Percentiles rank a stretch among this genome's conserved stretches.
Evolutionary conservation across 2,113 vertebrate genomes (phyloP).

Genomic region (Rhinogobius similis): DNA sequence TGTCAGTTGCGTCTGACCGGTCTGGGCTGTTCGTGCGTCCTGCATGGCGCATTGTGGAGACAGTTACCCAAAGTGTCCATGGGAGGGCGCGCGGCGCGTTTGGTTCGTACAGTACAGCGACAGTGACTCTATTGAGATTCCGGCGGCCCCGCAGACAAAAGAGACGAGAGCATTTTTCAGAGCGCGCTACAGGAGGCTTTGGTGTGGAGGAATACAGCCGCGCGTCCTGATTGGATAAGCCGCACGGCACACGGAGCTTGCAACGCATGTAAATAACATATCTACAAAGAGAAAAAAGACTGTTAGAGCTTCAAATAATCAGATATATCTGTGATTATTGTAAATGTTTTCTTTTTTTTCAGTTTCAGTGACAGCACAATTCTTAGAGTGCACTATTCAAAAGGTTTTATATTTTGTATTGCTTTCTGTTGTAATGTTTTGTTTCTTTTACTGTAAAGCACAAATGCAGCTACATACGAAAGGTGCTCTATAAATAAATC

Average conservation of each 20-base stretch:
- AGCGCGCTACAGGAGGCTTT: conserved; percentile 14
- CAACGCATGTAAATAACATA: not conserved
- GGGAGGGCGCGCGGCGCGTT: conserved; percentile 58
- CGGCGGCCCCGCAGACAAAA: conserved; percentile 66
- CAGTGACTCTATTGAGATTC: conserved; percentile 32
- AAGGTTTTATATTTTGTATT: too few species aligned
- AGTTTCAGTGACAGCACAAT: too few species aligned
- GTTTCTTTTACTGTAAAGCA: too few species aligned
- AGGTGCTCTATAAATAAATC: too few species aligned
- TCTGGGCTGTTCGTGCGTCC: not conserved
- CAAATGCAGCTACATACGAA: too few species aligned
- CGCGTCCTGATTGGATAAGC: not conserved
- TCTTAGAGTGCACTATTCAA: too few species aligned
- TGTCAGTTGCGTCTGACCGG: conserved; percentile 13
- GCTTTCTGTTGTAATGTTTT: too few species aligned
- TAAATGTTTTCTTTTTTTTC: too few species aligned
- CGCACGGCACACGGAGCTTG: not conserved
- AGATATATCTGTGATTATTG: too few species aligned
- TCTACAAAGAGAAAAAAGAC: not conserved
- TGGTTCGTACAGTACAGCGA: not conserved
- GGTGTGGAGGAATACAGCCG: conserved; percentile 10
- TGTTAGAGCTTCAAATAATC: not conserved
- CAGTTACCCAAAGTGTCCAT: conserved; percentile 35
- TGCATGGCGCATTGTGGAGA: conserved; percentile 1
- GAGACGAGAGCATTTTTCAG: conserved; percentile 32